These are phyloP conservation scores for Ferrisia virgata DNA, from an alignment of 2,888 invertebrate genomes.

Conservation along the genomic window DNA sequence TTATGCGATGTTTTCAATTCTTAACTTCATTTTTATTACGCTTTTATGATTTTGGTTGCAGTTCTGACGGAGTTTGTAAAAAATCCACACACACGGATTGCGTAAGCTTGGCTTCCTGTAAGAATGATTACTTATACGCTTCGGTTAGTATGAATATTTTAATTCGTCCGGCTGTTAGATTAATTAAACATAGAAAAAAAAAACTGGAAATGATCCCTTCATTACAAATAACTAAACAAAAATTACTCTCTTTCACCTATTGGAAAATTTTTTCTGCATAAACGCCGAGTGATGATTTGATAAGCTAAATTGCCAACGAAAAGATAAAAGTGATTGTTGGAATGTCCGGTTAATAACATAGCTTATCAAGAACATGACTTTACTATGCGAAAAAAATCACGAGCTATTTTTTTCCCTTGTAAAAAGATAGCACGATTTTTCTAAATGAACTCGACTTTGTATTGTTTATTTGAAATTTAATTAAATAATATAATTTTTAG, in stretches of 20 bases:
- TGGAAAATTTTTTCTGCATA: neutral
- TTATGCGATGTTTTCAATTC: no score
- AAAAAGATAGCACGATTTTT: neutral
- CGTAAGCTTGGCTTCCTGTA: constrained; percentile 34
- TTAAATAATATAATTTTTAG: neutral
- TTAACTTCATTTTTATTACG: neutral
- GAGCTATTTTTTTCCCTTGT: neutral
- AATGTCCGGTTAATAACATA: neutral
- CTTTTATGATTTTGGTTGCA: neutral
- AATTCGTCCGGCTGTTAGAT: neutral
- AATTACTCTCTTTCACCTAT: no score
- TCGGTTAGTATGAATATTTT: constrained; percentile 11
- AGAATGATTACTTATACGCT: constrained; percentile 29
- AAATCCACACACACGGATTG: constrained; percentile 26
- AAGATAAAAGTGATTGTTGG: no score
- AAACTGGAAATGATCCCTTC: neutral
- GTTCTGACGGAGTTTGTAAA: constrained; percentile 33
- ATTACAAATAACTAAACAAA: neutral
- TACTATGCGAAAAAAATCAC: neutral
- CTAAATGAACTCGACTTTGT: neutral
- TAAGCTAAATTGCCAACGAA: no score
- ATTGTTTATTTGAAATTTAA: neutral
- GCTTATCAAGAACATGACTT: neutral
- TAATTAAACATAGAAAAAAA: neutral
- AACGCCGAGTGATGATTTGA: no score